Evolutionary conservation across 2,888 invertebrate species (phyloP).

Genomic region (Omphaloscelis lunosa): DNA sequence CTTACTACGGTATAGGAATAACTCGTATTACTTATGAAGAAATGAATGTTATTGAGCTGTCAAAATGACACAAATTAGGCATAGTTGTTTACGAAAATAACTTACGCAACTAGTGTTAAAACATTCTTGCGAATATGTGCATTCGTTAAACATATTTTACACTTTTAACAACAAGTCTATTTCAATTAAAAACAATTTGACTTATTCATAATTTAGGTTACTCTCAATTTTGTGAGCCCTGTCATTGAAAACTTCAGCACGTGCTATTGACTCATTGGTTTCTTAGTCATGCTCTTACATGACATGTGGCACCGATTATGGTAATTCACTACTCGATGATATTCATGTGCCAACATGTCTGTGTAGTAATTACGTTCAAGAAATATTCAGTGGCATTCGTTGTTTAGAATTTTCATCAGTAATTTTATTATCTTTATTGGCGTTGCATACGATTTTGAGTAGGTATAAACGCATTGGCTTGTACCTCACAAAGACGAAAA

Average conservation of each 20-base stretch:
- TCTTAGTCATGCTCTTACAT: constrained; percentile 53
- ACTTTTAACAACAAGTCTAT: not conserved
- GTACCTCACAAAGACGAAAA: not conserved
- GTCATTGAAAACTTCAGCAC: constrained; percentile 55
- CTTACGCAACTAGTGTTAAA: too few relatives aligned
- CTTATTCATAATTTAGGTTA: not conserved
- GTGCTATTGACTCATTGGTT: constrained; percentile 54
- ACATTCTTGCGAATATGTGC: too few relatives aligned
- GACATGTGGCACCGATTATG: constrained; percentile 62
- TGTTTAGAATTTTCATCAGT: constrained; percentile 4
- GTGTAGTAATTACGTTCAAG: constrained; percentile 18
- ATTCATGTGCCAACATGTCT: constrained; percentile 48
- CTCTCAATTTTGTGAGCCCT: constrained; percentile 26
- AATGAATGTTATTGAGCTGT: too few relatives aligned
- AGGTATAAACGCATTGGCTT: not conserved
- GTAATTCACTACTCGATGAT: constrained; percentile 59
- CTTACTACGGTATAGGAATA: too few relatives aligned
- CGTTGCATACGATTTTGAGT: not conserved
- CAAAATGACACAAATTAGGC: too few relatives aligned
- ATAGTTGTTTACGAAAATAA: too few relatives aligned
- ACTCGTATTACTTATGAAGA: too few relatives aligned
- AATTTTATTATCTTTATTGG: not conserved
- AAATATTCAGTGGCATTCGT: constrained; percentile 12
- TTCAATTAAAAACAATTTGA: not conserved
- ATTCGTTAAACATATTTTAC: too few relatives aligned